phyloP scores from a whole-genome alignment of 2,113 vertebrate genomes.

The Phylloscopus trochilus region DNA sequence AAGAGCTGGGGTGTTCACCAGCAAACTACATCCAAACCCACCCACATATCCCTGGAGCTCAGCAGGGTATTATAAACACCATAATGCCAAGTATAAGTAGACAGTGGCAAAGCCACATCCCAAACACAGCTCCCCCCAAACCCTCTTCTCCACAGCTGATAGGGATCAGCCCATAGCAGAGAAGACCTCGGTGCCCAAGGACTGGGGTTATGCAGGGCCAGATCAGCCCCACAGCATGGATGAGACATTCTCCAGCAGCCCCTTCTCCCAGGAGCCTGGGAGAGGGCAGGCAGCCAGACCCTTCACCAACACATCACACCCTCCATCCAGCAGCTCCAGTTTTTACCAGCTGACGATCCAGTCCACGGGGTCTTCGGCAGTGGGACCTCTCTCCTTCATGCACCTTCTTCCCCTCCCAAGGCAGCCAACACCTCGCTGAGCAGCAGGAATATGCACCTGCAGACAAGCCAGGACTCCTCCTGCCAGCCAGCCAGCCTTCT shows the following conservation, averaged over 20 bases:
- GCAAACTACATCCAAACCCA: not conserved
- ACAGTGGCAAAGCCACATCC: not conserved
- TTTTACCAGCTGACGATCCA: not conserved
- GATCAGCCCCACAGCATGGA: not conserved
- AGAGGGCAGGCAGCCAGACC: not conserved
- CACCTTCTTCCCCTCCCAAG: not conserved
- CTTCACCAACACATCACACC: not conserved
- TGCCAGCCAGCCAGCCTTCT: not conserved
- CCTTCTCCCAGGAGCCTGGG: not conserved
- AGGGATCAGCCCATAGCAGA: not conserved
- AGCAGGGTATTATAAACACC: not conserved
- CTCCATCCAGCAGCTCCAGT: not conserved
- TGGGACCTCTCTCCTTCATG: not conserved
- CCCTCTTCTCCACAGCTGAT: not conserved
- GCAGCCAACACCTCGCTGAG: not conserved
- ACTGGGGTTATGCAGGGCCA: not conserved
- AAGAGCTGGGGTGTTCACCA: not conserved
- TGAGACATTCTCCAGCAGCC: not conserved
- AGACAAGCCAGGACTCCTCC: conserved; percentile 35
- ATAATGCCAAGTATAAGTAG: not conserved
- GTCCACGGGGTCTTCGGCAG: accelerated
- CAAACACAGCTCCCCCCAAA: not conserved
- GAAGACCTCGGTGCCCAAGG: not conserved
- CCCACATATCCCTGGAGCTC: accelerated
- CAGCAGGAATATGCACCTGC: conserved; percentile 27